Evolutionary conservation across 2,888 invertebrate species (phyloP).

Genomic region (Diploptera punctata): DNA sequence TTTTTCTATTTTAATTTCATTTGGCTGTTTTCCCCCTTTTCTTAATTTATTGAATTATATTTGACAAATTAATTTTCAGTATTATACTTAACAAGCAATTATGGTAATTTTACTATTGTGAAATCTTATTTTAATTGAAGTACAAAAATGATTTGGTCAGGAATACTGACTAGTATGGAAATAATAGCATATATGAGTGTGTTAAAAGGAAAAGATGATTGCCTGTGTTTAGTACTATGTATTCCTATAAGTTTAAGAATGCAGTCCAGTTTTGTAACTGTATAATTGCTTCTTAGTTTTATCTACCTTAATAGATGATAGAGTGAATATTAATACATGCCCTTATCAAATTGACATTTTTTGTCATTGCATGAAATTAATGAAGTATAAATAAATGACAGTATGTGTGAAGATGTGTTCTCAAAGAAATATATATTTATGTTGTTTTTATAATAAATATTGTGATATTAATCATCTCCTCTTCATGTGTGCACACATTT

Average conservation of each 20-base stretch:
- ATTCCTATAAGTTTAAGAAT: background rate
- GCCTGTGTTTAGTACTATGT: slow-evolving; percentile 22
- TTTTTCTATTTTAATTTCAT: no score
- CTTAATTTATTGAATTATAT: no score
- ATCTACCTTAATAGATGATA: background rate
- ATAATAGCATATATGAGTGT: no score
- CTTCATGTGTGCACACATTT: no score
- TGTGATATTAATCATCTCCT: background rate
- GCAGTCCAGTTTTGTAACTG: slow-evolving; percentile 18
- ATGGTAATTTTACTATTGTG: no score
- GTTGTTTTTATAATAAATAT: slow-evolving; percentile 9
- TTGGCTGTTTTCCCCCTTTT: no score
- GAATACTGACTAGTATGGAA: no score
- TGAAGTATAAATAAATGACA: slow-evolving; percentile 6
- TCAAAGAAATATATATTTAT: slow-evolving; percentile 11
- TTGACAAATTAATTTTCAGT: no score
- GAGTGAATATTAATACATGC: slow-evolving; percentile 3
- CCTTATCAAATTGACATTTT: slow-evolving; percentile 3
- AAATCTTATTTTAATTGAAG: no score
- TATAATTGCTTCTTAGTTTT: slow-evolving; percentile 26
- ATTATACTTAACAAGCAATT: no score
- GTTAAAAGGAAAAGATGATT: no score
- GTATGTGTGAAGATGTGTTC: slow-evolving; percentile 8
- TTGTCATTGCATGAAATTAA: slow-evolving; percentile 30
- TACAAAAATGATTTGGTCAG: no score